These are phyloP conservation scores for Girardia tigrina DNA, from an alignment of 2,888 invertebrate genomes.

Conservation along the genomic window DNA sequence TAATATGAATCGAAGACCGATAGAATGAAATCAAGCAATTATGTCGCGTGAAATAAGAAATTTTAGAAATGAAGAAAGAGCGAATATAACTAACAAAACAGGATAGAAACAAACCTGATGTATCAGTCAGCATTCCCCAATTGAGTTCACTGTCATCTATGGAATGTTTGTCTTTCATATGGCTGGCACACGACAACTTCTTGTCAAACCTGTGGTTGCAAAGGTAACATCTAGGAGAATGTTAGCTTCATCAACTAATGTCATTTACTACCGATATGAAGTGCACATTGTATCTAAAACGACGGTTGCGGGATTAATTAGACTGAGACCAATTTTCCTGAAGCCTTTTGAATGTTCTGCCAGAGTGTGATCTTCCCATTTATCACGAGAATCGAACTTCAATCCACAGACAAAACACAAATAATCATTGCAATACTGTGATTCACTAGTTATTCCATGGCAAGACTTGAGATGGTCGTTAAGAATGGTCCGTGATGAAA, in stretches of 20 bases:
- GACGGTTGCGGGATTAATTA: neutral
- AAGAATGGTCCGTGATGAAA: neutral
- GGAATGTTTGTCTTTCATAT: constrained; percentile 10
- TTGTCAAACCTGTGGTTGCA: constrained; percentile 27
- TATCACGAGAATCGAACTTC: constrained; percentile 3
- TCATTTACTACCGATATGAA: neutral
- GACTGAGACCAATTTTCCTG: neutral
- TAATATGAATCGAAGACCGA: no score
- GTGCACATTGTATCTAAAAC: neutral
- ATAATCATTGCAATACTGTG: neutral
- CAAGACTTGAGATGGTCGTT: neutral
- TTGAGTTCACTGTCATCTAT: neutral
- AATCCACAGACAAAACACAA: neutral
- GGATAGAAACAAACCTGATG: constrained; percentile 12
- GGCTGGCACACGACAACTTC: neutral
- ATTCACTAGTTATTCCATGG: neutral
- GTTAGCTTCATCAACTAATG: neutral
- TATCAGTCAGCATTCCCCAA: constrained; percentile 25
- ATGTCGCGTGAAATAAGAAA: no score
- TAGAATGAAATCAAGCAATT: no score
- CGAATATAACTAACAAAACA: no score
- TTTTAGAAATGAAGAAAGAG: no score
- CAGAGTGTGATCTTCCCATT: neutral
- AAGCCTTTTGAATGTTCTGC: constrained; percentile 4
- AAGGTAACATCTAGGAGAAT: neutral